Evolutionary conservation across 2,888 invertebrate genomes (phyloP).

Genomic region (Epistrophe eligans): DNA sequence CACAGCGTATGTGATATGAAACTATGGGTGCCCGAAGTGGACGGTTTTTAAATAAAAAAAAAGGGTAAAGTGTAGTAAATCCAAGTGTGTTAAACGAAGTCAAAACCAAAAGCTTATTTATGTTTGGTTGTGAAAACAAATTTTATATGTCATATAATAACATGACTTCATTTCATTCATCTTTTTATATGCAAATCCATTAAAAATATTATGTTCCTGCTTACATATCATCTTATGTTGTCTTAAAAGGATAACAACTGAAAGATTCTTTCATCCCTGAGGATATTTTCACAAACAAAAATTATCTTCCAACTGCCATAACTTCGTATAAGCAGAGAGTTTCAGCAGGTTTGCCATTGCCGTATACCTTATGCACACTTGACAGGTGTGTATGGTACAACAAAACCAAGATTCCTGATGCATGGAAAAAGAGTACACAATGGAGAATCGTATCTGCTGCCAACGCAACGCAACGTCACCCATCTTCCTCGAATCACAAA

Average conservation of each 20-base stretch:
- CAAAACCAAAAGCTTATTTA: no score
- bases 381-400: background rate
- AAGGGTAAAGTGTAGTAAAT: no score
- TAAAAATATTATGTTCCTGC: background rate
- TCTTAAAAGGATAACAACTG: slow-evolving; percentile 1
- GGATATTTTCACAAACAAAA: slow-evolving; percentile 16
- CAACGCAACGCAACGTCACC: background rate
- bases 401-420: background rate
- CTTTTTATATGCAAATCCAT: background rate
- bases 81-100: no score
- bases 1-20: no score
- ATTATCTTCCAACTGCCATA: background rate
- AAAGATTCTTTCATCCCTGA: background rate
- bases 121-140: background rate
- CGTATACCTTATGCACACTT: background rate
- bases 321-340: background rate
- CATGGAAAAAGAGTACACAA: background rate
- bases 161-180: background rate
- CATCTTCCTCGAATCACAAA: background rate
- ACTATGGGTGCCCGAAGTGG: no score
- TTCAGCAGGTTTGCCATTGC: background rate
- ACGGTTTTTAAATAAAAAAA: no score
- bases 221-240: background rate
- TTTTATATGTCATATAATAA: background rate
- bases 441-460: background rate